These are phyloP conservation scores for Ypsolopha scabrella DNA, from an alignment of 2,888 invertebrate genomes.

Conservation along the genomic window DNA sequence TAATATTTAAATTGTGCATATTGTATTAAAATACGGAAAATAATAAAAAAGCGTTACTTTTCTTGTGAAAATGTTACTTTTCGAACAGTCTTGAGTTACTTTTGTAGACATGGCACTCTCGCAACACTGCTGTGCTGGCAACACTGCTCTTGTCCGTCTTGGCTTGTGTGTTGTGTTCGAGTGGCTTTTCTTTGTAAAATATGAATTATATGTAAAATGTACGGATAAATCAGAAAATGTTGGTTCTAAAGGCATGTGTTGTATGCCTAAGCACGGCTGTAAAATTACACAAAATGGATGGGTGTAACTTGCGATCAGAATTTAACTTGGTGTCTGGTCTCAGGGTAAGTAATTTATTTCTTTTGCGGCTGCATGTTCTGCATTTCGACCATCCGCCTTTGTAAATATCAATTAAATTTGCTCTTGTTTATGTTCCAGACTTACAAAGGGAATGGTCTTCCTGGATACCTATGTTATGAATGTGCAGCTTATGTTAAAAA, in stretches of 20 bases:
- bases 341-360: conserved; percentile 25
- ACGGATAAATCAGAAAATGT: conserved; percentile 24
- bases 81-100: too few relatives aligned
- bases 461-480: conserved; percentile 45
- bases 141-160: too few relatives aligned
- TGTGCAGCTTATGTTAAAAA: conserved; percentile 36
- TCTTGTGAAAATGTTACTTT: too few relatives aligned
- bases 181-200: too few relatives aligned
- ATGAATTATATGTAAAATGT: neutral
- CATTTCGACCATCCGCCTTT: neutral
- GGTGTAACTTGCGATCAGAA: conserved; percentile 32
- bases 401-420: conserved; percentile 4
- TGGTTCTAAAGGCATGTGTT: conserved; percentile 41
- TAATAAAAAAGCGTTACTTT: too few relatives aligned
- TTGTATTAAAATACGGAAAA: too few relatives aligned
- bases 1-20: too few relatives aligned
- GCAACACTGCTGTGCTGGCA: too few relatives aligned
- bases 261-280: conserved; percentile 44
- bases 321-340: conserved; percentile 46
- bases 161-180: too few relatives aligned
- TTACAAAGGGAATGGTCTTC: conserved; percentile 31
- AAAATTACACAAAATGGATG: conserved; percentile 38
- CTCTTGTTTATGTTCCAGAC: conserved; percentile 27
- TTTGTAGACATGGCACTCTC: too few relatives aligned
- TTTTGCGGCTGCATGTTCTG: neutral